These are phyloP conservation scores for Ennomos erosarius DNA, from an alignment of 2,888 invertebrate genomes.

Conservation along the genomic window DNA sequence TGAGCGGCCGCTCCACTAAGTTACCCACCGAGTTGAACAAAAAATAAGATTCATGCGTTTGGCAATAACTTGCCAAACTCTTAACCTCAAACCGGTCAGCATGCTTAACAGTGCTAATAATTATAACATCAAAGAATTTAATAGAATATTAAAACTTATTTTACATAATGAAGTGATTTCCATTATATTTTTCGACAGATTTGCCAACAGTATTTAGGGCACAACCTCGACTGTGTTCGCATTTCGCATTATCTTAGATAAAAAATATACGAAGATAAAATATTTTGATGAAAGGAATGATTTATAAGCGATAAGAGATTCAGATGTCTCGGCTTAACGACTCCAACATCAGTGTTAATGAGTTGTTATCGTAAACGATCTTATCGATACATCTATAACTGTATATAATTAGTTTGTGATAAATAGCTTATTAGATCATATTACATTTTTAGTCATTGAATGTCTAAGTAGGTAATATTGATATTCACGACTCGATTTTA, in stretches of 20 bases:
- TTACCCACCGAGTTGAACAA: too few relatives aligned
- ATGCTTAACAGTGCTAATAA: conserved; percentile 2
- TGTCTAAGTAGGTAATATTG: too few relatives aligned
- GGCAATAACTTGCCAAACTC: neutral
- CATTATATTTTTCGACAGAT: conserved; percentile 7
- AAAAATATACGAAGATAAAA: conserved; percentile 17
- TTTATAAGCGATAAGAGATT: neutral
- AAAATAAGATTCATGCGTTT: too few relatives aligned
- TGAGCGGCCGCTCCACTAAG: too few relatives aligned
- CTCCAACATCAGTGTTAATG: neutral
- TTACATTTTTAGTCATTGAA: too few relatives aligned
- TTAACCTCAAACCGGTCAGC: neutral
- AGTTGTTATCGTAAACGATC: conserved; percentile 12
- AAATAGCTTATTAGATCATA: too few relatives aligned
- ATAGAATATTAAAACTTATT: conserved; percentile 18
- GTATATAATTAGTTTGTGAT: too few relatives aligned
- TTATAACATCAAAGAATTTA: neutral
- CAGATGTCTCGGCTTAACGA: too few relatives aligned
- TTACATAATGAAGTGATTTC: conserved; percentile 5
- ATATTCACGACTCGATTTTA: too few relatives aligned
- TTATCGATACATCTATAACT: conserved; percentile 13
- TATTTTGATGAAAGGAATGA: conserved; percentile 21
- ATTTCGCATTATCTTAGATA: conserved; percentile 25
- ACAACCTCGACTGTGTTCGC: conserved; percentile 24
- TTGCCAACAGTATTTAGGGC: conserved; percentile 21